phyloP scores from a whole-genome alignment of 1,140 invertebrate genomes.

The Lasioglossum albipes region DNA sequence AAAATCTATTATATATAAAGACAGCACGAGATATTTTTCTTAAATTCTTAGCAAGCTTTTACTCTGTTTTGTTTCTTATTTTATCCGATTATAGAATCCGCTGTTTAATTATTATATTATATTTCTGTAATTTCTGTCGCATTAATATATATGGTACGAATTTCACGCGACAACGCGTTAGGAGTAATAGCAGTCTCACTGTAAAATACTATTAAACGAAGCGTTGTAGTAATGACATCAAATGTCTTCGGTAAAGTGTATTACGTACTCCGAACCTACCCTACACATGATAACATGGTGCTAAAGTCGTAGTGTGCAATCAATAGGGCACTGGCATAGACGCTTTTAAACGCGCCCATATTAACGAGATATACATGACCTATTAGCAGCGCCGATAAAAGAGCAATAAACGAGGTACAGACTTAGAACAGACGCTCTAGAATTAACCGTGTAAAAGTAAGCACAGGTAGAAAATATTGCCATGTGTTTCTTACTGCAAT shows the following conservation, averaged over 20 bases:
- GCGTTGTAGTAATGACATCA: constrained; percentile 20
- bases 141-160: too few species aligned
- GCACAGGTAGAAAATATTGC: too few species aligned
- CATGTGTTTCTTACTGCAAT: too few species aligned
- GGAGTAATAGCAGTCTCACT: background rate
- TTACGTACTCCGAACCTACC: constrained; percentile 31
- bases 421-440: background rate
- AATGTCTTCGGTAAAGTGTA: constrained; percentile 48
- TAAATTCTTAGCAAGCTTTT: too few species aligned
- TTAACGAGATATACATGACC: constrained; percentile 3
- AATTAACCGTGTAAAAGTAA: too few species aligned
- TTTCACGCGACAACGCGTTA: background rate
- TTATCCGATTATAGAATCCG: too few species aligned
- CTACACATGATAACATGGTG: constrained; percentile 43
- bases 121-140: too few species aligned
- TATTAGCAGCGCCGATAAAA: background rate
- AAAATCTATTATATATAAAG: too few species aligned
- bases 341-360: constrained; percentile 34
- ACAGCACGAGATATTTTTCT: too few species aligned
- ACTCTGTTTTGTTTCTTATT: too few species aligned
- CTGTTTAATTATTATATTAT: too few species aligned
- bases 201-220: constrained; percentile 7
- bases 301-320: constrained; percentile 34
- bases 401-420: background rate
- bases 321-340: constrained; percentile 32